Conservation (phyloP, 2,113 vertebrate species). For the Anguilla japonica region DNA sequence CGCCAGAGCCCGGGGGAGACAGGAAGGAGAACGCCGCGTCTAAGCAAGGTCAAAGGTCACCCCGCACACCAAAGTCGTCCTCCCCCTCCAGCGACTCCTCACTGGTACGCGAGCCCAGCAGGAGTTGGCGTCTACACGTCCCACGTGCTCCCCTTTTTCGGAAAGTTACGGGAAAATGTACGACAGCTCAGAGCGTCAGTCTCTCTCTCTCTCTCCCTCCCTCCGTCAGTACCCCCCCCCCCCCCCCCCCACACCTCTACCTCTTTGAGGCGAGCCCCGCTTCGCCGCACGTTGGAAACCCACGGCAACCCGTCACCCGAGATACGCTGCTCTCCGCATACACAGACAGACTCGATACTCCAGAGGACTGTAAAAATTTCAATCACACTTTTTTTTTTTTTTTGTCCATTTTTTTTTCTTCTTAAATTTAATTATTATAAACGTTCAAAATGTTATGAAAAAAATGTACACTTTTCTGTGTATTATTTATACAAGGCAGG, state of each 20-base stretch:
- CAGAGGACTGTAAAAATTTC: slow-evolving; percentile 92
- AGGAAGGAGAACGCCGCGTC: neutral
- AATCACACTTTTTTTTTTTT: slow-evolving; percentile 69
- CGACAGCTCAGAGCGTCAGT: slow-evolving; percentile 35
- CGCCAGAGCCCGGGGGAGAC: neutral
- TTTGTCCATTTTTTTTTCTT: slow-evolving; percentile 51
- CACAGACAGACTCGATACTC: slow-evolving; percentile 52
- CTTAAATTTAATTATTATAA: slow-evolving; percentile 93
- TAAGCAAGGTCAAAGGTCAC: slow-evolving; percentile 23
- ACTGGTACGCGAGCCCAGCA: neutral
- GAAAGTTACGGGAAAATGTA: slow-evolving; percentile 45
- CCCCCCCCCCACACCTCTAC: neutral
- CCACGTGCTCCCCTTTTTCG: slow-evolving; percentile 18
- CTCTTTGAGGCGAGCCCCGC: neutral
- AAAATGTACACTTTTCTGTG: slow-evolving; percentile 88
- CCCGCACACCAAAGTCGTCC: neutral
- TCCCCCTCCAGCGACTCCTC: slow-evolving; percentile 16
- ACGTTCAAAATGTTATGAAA: slow-evolving; percentile 99
- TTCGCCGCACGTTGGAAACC: neutral
- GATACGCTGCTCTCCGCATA: slow-evolving; percentile 37
- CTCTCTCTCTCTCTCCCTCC: neutral
- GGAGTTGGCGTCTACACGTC: slow-evolving; percentile 45
- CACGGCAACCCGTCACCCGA: slow-evolving; percentile 13
- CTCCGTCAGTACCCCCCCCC: too few species aligned
- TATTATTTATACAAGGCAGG: slow-evolving; percentile 92